These are phyloP conservation scores for Torymus auratus DNA, from an alignment of 2,888 invertebrate genomes.

Conservation along the genomic window DNA sequence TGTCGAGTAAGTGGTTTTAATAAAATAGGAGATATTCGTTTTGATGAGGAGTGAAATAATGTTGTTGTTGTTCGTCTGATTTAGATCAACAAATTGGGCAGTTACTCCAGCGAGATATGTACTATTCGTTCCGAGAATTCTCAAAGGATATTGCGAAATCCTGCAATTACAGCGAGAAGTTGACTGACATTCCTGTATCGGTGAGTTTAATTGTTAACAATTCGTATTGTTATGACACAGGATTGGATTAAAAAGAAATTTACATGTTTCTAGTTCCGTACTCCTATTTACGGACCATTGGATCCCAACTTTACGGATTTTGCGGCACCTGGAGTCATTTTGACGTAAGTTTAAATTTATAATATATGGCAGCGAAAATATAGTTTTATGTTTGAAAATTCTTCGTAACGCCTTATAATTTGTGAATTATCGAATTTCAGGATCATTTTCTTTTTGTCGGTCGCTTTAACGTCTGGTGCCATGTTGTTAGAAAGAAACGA, in stretches of 20 bases:
- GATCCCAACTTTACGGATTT: constrained; percentile 94
- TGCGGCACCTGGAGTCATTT: constrained; percentile 93
- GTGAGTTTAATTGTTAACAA: constrained; percentile 76
- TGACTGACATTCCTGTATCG: constrained; percentile 81
- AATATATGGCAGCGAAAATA: not conserved
- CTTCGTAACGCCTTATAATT: not conserved
- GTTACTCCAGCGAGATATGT: constrained; percentile 85
- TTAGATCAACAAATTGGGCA: constrained; percentile 94
- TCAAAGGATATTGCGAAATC: constrained; percentile 81
- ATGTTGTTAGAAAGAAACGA: constrained; percentile 93
- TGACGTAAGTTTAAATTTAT: constrained; percentile 82
- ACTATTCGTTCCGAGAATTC: constrained; percentile 85
- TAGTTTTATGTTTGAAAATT: too few species aligned
- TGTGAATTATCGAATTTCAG: constrained; percentile 76
- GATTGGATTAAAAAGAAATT: constrained; percentile 12
- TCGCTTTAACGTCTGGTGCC: constrained; percentile 93
- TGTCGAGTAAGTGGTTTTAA: constrained; percentile 84
- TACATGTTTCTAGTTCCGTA: constrained; percentile 79
- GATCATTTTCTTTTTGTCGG: constrained; percentile 95
- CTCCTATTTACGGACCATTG: constrained; percentile 86
- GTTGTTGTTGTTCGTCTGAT: constrained; percentile 60
- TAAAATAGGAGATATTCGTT: too few species aligned
- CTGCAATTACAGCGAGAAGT: constrained; percentile 82
- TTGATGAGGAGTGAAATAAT: not conserved
- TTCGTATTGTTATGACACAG: constrained; percentile 19